Conservation (phyloP, 2,113 vertebrate species). For the Cryptoleucopteryx plumbea region DNA sequence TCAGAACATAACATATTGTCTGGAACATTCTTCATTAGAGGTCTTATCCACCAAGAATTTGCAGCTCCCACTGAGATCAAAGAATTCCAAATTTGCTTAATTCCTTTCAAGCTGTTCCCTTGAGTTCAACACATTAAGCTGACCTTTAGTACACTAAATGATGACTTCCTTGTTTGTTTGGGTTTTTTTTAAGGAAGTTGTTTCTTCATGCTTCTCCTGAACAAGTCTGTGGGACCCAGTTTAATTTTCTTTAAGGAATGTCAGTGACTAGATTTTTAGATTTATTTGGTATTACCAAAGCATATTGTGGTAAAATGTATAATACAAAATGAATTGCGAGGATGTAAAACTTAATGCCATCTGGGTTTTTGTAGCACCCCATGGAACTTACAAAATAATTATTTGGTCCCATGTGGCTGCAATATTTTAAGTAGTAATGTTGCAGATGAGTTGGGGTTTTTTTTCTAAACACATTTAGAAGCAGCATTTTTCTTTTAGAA, state of each 20-base stretch:
- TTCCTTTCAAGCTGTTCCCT: not conserved
- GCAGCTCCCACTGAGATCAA: not conserved
- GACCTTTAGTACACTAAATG: not conserved
- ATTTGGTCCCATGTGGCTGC: not conserved
- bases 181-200: not conserved
- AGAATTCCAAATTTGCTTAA: not conserved
- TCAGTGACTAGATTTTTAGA: not conserved
- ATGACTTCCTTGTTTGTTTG: not conserved
- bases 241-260: not conserved
- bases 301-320: not conserved
- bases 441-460: not conserved
- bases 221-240: not conserved
- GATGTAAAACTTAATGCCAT: not conserved
- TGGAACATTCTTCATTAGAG: not conserved
- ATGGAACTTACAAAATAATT: not conserved
- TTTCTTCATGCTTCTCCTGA: not conserved
- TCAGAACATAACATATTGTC: not conserved
- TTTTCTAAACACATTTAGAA: not conserved
- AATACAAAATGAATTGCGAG: not conserved
- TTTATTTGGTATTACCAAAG: slow-evolving; percentile 17
- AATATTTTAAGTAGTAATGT: not conserved
- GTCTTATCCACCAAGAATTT: not conserved
- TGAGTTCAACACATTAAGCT: not conserved
- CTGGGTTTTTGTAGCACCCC: not conserved
- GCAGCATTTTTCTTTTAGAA: not conserved